Evolutionary conservation across 2,888 invertebrate species (phyloP).

Genomic region (Sarcophaga variegata): DNA sequence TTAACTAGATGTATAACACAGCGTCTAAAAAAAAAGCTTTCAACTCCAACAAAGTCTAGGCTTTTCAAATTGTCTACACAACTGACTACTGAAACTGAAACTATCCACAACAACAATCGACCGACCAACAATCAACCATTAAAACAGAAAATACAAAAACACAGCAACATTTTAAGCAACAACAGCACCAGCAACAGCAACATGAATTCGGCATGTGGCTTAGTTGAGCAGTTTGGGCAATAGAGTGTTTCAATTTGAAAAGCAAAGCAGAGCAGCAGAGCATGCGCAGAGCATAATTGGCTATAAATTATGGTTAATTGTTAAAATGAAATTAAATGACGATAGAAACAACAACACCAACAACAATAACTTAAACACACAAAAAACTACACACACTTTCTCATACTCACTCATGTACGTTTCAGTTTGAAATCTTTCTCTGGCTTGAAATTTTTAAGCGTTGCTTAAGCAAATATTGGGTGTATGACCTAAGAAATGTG

Average conservation of each 20-base stretch:
- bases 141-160: conserved; percentile 7
- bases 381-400: too few relatives aligned
- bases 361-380: too few relatives aligned
- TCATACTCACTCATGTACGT: too few relatives aligned
- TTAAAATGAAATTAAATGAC: conserved; percentile 53
- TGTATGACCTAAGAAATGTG: too few relatives aligned
- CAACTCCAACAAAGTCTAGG: background rate
- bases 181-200: background rate
- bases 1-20: conserved; percentile 51
- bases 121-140: conserved; percentile 50
- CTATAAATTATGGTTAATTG: conserved; percentile 72
- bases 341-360: background rate
- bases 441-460: too few relatives aligned
- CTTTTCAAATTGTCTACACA: conserved; percentile 25
- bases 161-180: background rate
- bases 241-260: conserved; percentile 29
- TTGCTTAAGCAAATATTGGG: too few relatives aligned
- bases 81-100: background rate
- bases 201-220: conserved; percentile 24
- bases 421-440: too few relatives aligned
- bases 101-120: too few relatives aligned
- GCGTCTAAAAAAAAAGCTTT: conserved; percentile 21
- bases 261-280: conserved; percentile 21
- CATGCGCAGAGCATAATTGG: conserved; percentile 72
- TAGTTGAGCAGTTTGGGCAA: conserved; percentile 56